phyloP scores from a whole-genome alignment of 2,797 vertebrate genomes.

The Naso thynnoides region DNA sequence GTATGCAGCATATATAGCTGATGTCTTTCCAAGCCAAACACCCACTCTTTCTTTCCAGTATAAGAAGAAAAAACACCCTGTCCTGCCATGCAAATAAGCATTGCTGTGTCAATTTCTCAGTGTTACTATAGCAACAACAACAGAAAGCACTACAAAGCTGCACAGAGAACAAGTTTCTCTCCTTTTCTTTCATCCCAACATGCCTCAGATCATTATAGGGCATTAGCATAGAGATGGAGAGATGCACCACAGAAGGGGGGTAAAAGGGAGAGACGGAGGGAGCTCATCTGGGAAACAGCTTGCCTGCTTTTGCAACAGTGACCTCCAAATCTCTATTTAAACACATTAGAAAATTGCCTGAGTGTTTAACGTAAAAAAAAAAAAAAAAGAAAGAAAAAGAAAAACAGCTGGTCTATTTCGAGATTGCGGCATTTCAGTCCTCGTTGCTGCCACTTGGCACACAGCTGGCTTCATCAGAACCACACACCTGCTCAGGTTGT shows the following conservation, averaged over 20 bases:
- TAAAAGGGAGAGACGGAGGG: background rate
- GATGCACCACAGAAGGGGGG: constrained; percentile 57
- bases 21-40: constrained; percentile 26
- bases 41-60: constrained; percentile 39
- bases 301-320: constrained; percentile 58
- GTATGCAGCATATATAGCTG: constrained; percentile 1
- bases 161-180: constrained; percentile 69
- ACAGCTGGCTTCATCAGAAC: constrained; percentile 46
- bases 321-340: constrained; percentile 63
- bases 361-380: constrained; percentile 40
- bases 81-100: constrained; percentile 72
- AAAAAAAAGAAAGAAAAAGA: constrained; percentile 15
- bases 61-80: constrained; percentile 44
- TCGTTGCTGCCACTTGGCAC: constrained; percentile 29
- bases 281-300: constrained; percentile 66
- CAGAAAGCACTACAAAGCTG: constrained; percentile 77
- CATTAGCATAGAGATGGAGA: constrained; percentile 81
- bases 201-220: constrained; percentile 80
- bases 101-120: constrained; percentile 57
- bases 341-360: constrained; percentile 54
- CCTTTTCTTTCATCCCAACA: constrained; percentile 75
- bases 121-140: constrained; percentile 85
- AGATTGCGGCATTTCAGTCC: constrained; percentile 21
- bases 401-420: constrained; percentile 36
- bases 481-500: constrained; percentile 36